Base-by-base conservation (phyloP, 1,140 invertebrate species). In the Wasmannia auropunctata region DNA sequence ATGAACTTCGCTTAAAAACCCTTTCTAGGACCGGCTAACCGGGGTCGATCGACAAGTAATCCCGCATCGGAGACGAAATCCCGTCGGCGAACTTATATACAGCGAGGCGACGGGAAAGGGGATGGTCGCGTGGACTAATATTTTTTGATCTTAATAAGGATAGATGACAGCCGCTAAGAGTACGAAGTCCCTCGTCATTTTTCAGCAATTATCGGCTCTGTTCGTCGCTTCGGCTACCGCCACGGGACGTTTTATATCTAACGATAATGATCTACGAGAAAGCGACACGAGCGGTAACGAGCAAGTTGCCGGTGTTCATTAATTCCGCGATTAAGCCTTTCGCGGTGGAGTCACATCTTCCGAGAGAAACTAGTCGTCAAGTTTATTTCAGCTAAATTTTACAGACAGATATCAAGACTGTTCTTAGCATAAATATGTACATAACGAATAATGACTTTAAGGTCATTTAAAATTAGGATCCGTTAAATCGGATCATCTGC, bases 101-200 rank as follows among this genome's bases (percentile, higher is more conserved):
- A 14, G 10, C 22, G 25, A 65, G 34, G 2, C n/a, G n/a, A 8
- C 22, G n/a, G 4, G n/a, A 34, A 56, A 22, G 51, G 28, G 49
- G 40, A 16, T n/a, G 60, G 11, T 22, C 43, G 11, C 40, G 46
- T 72, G 51, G 25, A 56, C 37, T 54, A 74, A 62, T 83, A 72
- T 74, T 81, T 81, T 83, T 83, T 51, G 37, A 83, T 58, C 25
- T 34, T 83, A 83, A 83, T 83, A 70, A 72, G 79, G 25, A 83
- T 58, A 72, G 65, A 81, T 81, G 67, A 51, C 51, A 72, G 37
- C 31, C 67, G 25, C 54, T 83, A 83, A 83, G 54, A 83, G 67
- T 28, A 43, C 37, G 14, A 72, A 43, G 37, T 74, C 37, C 28
- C 67, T 14, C 25, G 79, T 74, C 79, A 83, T 83, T 74, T 83